Evolutionary conservation across 2,797 vertebrate species (phyloP).

Genomic region (Clamator glandarius): DNA sequence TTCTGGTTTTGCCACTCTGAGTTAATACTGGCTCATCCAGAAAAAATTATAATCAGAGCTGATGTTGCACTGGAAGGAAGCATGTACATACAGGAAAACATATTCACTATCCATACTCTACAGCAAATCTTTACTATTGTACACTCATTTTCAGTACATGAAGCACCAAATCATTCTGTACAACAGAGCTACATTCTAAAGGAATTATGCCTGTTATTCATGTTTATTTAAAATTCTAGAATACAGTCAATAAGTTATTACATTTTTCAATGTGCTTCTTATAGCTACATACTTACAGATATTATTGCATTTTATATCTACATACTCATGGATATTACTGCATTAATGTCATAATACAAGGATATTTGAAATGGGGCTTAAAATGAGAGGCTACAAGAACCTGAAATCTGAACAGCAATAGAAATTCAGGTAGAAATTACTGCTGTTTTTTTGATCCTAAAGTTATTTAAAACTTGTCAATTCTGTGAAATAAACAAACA

Average conservation of each 20-base stretch:
- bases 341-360: not conserved
- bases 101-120: not conserved
- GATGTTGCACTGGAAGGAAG: not conserved
- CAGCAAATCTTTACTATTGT: not conserved
- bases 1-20: not conserved
- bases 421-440: conserved; percentile 19
- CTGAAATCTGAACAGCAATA: not conserved
- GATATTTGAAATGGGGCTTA: not conserved
- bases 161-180: conserved; percentile 11
- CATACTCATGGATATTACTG: not conserved
- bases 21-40: not conserved
- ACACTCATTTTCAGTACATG: not conserved
- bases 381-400: not conserved
- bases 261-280: not conserved
- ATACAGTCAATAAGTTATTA: not conserved
- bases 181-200: not conserved
- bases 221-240: not conserved
- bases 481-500: conserved; percentile 41
- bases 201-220: not conserved
- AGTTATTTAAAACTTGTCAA: conserved; percentile 5
- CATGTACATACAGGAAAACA: not conserved
- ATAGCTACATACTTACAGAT: not conserved
- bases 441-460: conserved; percentile 5
- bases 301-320: not conserved
- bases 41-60: not conserved